Evolutionary conservation across 2,113 vertebrate genomes (phyloP).

Genomic region (Oryzias javanicus): DNA sequence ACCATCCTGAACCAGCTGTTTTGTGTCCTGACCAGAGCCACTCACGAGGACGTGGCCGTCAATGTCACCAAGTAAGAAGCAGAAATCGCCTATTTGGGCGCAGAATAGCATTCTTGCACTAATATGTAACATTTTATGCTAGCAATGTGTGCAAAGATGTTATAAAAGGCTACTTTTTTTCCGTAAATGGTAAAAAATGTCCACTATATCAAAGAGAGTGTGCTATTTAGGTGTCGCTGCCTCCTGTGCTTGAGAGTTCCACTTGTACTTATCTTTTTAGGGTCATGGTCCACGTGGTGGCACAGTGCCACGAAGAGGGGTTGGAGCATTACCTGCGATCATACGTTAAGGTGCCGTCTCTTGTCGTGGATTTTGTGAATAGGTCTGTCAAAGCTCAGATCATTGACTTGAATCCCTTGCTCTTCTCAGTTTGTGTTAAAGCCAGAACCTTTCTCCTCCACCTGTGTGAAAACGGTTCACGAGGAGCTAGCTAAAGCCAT

Average conservation of each 20-base stretch:
- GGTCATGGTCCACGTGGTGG: slow-evolving; percentile 96
- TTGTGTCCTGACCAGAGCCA: slow-evolving; percentile 87
- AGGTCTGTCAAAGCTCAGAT: neutral
- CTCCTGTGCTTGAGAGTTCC: too few relatives aligned
- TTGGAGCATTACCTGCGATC: slow-evolving; percentile 94
- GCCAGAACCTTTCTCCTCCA: slow-evolving; percentile 83
- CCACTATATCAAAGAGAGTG: too few relatives aligned
- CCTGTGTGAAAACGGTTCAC: slow-evolving; percentile 88
- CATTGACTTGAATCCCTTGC: neutral
- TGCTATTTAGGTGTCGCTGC: too few relatives aligned
- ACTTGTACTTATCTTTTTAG: slow-evolving; percentile 62
- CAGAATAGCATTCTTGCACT: too few relatives aligned
- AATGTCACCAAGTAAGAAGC: slow-evolving; percentile 88
- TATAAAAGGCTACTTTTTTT: too few relatives aligned
- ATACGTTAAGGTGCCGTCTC: slow-evolving; percentile 87
- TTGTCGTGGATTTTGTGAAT: neutral
- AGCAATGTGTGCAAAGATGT: too few relatives aligned
- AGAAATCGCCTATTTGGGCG: neutral
- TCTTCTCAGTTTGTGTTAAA: slow-evolving; percentile 89
- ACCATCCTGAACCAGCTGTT: slow-evolving; percentile 97
- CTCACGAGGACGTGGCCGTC: slow-evolving; percentile 91
- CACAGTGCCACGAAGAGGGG: slow-evolving; percentile 97
- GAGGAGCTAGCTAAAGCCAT: slow-evolving; percentile 95
- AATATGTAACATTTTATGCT: too few relatives aligned
- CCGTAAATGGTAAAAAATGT: too few relatives aligned